Base-by-base conservation (phyloP, 2,888 invertebrate genomes). In the Cetonia aurata region DNA sequence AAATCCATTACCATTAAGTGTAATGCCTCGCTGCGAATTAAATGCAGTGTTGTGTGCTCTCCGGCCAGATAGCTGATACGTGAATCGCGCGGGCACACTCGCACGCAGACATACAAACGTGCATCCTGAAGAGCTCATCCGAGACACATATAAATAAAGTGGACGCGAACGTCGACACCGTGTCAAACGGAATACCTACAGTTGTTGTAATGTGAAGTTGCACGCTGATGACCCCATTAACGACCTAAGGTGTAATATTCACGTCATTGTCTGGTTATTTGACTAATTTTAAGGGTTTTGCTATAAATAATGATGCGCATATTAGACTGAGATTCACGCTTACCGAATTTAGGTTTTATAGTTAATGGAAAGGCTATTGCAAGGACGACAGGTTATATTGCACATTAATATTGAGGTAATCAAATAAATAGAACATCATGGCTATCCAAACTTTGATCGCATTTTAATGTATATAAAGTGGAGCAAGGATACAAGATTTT, bases 111-210 rank as follows among this genome's bases (percentile, higher is more conserved):
- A 31, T 13, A 33, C 55, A 31, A 53, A 15, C 12, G 2, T 37
- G 15, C 37, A 33, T 31, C 2, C 37, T 37, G 37, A 10, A 33
- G 9, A 8, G 37, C 37, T 37, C 37, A 25, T 25, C 25, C 25
- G 25, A 25, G 25, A 25, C 6, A 31, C 55, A 33, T 55, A 55
- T 31, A 55, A 55, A 55, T 55, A 55, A 46, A 60, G 13, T 60
- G 46, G 31, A 46, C n/a, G 25, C 60, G 1, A 66, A 52, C 42
- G 65, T 65, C 50, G 6, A 15, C 65, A 12, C 15, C 67, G 44
- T 44, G 53, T 67, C 67, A 53, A 67, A 55, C 67, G 55, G 55
- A 55, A 55, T 67, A 46, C 55, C 52, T 13, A 60, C 60, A 46
- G 46, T 25, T 46, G 31, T 25, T 25, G 25, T 25, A 44, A 46